A percentile compares a stretch with the other conserved stretches of the same genome.
phyloP scores from a whole-genome alignment of 2,113 vertebrate genomes.

The Antechinus flavipes region DNA sequence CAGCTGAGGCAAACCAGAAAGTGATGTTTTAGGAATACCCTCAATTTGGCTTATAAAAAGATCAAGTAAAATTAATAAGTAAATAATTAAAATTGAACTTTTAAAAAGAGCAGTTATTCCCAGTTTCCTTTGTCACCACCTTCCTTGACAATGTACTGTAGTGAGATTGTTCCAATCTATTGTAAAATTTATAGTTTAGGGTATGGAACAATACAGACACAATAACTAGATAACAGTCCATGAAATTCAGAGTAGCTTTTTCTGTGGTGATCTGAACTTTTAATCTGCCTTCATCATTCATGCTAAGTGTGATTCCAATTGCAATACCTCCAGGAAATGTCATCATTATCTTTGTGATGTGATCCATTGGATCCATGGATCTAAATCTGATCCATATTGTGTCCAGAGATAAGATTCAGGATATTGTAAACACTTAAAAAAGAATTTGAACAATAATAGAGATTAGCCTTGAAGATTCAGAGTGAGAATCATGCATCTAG shows the following conservation, averaged over 20 bases:
- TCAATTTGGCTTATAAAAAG: not conserved
- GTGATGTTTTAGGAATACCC: not conserved
- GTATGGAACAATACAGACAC: not conserved
- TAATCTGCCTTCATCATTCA: not conserved
- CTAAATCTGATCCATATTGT: not conserved
- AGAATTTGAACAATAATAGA: not conserved
- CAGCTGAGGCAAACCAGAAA: not conserved
- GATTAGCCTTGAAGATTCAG: not conserved
- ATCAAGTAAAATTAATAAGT: not conserved
- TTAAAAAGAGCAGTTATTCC: not conserved
- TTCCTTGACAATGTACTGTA: not conserved
- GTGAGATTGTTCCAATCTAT: not conserved
- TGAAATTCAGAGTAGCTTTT: not conserved
- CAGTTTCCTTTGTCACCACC: not conserved
- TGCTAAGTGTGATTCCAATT: not conserved
- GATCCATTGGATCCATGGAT: not conserved
- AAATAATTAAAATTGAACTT: not conserved
- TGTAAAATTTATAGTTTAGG: not conserved
- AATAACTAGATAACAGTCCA: not conserved
- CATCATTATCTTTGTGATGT: not conserved
- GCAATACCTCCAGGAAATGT: not conserved
- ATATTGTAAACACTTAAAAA: not conserved
- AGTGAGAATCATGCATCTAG: not conserved
- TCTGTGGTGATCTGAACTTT: not conserved
- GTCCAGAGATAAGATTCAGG: not conserved